phyloP scores from a whole-genome alignment of 2,888 invertebrate species.

The Peribatodes rhomboidaria region DNA sequence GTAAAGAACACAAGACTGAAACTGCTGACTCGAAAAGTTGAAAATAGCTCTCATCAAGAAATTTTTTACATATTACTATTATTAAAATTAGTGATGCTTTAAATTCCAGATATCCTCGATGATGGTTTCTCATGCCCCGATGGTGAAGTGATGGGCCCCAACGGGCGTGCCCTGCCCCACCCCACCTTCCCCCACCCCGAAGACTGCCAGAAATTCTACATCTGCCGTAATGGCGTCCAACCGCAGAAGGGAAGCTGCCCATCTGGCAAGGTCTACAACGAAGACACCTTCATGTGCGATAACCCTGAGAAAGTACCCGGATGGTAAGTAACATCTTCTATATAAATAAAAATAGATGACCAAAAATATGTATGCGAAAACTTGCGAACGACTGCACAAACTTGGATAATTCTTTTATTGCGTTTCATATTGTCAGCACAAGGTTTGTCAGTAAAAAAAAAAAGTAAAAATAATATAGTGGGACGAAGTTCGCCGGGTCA shows the following conservation, averaged over 20 bases:
- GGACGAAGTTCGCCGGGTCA: no score
- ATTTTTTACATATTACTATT: no score
- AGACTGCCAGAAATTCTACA: constrained; percentile 94
- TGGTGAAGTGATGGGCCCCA: constrained; percentile 88
- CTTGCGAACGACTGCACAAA: no score
- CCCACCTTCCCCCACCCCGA: constrained; percentile 93
- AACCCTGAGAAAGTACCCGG: constrained; percentile 91
- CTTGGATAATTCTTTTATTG: no score
- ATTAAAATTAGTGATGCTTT: background rate
- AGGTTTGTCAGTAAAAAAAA: no score
- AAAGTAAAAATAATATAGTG: no score
- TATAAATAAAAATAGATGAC: background rate
- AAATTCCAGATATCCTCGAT: constrained; percentile 87
- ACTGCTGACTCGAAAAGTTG: no score
- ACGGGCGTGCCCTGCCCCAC: constrained; percentile 90
- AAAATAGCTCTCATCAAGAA: no score
- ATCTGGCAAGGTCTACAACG: constrained; percentile 91
- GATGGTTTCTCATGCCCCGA: constrained; percentile 93
- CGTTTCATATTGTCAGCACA: no score
- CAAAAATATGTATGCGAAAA: no score
- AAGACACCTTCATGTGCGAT: constrained; percentile 91
- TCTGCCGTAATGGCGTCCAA: constrained; percentile 91
- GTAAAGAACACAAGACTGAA: no score
- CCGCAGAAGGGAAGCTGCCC: constrained; percentile 92
- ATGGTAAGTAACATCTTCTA: constrained; percentile 85